Evolutionary conservation across 1,140 invertebrate genomes (phyloP), one percentile per base, ranked within the genome.

Genomic region (Drosophila albomicans): DNA sequence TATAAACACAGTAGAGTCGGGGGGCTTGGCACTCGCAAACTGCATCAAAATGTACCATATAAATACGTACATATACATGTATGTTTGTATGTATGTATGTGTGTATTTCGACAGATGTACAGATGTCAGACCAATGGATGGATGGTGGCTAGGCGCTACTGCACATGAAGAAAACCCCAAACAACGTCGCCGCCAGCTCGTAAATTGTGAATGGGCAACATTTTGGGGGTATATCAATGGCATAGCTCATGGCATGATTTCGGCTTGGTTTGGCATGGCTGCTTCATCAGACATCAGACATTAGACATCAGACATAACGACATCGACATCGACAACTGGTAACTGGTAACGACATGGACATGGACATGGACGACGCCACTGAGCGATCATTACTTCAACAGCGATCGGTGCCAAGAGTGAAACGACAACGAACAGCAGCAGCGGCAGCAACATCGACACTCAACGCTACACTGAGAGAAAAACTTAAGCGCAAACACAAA

Each of bases 181-280:
- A 51, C 2, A 25, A 25, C 20, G 20, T 25, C 20, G 25, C 62
- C 52, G 69, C 20, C 10, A 30, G 62, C 25, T 67, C 63, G 48
- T 73, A 73, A 68, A 73, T 68, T 73, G n/a, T 61, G 71, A 74
- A 74, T 74, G 56, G 63, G 30, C 20, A 25, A 25, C 20, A 25
- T 68, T 68, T 61, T 30, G 56, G 71, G 48, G 54, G 56, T 67
- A 52, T 52, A 51, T 58, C 54, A 51, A 72, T 66, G 43, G 69
- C 49, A 46, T 25, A 13, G 25, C 11, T 38, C 35, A 15, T 30
- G 15, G 45, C 41, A n/a, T 13, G 20, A 3, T 25, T 25, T 25
- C 20, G 15, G 45, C n/a, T 4, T 13, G 3, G 41, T 13, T 48
- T 15, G 16, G 46, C 46, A 49, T 61, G 45, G 64, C 64, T 61